Percentiles rank a stretch among this genome's conserved stretches.
phyloP scores from a whole-genome alignment of 2,113 vertebrate species.

The Bambusicola thoracicus region DNA sequence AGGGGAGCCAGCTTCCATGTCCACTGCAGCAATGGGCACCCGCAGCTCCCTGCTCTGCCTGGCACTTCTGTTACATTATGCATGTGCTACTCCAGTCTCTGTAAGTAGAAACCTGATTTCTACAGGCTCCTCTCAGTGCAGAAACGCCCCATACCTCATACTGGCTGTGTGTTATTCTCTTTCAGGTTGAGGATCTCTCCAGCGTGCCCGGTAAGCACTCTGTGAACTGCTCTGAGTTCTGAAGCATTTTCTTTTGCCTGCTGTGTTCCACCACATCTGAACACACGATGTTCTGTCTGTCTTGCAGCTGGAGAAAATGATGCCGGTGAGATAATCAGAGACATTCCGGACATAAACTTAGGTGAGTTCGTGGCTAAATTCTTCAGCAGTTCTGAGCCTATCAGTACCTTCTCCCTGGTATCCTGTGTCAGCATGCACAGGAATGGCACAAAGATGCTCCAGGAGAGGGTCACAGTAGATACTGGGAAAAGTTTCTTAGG shows the following conservation, averaged over 20 bases:
- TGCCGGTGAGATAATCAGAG: slow-evolving; percentile 53
- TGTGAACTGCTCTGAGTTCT: not conserved
- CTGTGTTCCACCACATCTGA: not conserved
- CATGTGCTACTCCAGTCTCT: not conserved
- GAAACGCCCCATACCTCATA: not conserved
- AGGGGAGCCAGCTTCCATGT: not conserved
- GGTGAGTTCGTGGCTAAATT: slow-evolving; percentile 63
- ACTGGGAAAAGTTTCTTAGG: not conserved
- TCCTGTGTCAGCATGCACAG: not conserved
- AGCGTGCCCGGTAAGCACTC: slow-evolving; percentile 63
- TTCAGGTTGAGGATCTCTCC: slow-evolving; percentile 54
- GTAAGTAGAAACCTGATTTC: slow-evolving; percentile 24
- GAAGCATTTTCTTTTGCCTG: not conserved
- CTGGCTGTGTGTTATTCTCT: slow-evolving; percentile 15
- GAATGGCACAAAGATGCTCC: not conserved
- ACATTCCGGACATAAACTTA: slow-evolving; percentile 78
- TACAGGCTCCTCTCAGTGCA: not conserved
- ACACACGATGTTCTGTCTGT: not conserved
- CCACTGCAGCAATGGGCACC: slow-evolving; percentile 32
- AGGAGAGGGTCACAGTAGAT: not conserved
- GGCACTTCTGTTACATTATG: not conserved
- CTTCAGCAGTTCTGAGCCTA: not conserved
- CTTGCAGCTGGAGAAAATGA: slow-evolving; percentile 24
- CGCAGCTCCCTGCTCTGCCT: not conserved
- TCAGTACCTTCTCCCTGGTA: not conserved